A percentile compares a stretch with the other conserved stretches of the same genome.
Conservation (phyloP, 2,888 invertebrate species). For the Micoletzkya japonica region DNA sequence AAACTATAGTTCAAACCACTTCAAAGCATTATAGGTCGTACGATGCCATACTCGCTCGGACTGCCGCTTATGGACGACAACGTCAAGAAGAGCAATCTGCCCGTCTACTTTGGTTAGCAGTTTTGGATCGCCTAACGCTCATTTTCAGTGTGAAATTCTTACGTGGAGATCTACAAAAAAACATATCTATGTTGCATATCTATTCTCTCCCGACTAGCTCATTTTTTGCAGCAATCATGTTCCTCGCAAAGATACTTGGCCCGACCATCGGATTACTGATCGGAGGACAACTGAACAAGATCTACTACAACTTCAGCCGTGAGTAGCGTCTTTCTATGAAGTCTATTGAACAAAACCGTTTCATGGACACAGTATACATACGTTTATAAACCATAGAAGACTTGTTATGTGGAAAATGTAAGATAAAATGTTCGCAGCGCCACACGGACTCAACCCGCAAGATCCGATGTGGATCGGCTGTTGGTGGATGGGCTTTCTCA, state of each 20-base stretch:
- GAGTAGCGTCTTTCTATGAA: too few species aligned
- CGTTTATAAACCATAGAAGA: too few species aligned
- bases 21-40: too few species aligned
- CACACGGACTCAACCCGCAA: constrained; percentile 60
- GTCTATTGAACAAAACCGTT: too few species aligned
- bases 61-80: constrained; percentile 64
- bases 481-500: constrained; percentile 66
- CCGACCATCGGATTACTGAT: constrained; percentile 61
- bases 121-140: too few species aligned
- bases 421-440: constrained; percentile 55
- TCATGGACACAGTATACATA: not conserved
- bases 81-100: constrained; percentile 60
- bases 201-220: not conserved
- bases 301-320: constrained; percentile 60
- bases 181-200: too few species aligned
- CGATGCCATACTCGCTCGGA: constrained; percentile 64
- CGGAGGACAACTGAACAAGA: constrained; percentile 57
- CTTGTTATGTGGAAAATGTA: too few species aligned
- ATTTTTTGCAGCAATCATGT: constrained; percentile 59
- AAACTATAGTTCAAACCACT: too few species aligned
- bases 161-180: too few species aligned
- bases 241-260: constrained; percentile 63
- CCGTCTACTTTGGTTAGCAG: constrained; percentile 62
- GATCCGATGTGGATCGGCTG: constrained; percentile 68
- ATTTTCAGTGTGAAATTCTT: too few species aligned